These are phyloP conservation scores for Adela reaumurella DNA, from an alignment of 2,888 invertebrate species.

Conservation along the genomic window DNA sequence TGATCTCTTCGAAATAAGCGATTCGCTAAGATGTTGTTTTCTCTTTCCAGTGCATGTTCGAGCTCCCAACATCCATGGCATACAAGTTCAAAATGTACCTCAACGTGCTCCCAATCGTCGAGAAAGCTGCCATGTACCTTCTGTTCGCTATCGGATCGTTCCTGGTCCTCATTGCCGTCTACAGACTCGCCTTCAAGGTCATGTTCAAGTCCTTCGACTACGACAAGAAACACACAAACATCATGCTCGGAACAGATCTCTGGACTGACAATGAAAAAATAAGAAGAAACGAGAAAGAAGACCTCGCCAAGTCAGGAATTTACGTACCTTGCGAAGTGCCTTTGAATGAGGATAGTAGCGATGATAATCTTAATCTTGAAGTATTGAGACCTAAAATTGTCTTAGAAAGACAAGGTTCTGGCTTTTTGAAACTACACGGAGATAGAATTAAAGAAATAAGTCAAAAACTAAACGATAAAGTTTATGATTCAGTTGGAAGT, in stretches of 20 bases:
- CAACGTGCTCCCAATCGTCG: slow-evolving; percentile 64
- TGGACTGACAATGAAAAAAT: slow-evolving; percentile 21
- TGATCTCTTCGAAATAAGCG: no score
- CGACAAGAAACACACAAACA: slow-evolving; percentile 19
- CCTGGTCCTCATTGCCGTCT: slow-evolving; percentile 47
- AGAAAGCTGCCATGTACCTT: slow-evolving; percentile 53
- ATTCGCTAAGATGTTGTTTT: no score
- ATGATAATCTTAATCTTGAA: no score
- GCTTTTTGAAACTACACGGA: slow-evolving; percentile 21
- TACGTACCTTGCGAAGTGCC: slow-evolving; percentile 43
- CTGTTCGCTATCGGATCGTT: slow-evolving; percentile 48
- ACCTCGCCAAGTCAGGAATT: slow-evolving; percentile 16
- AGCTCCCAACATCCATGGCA: slow-evolving; percentile 59
- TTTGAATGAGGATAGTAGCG: slow-evolving; percentile 28
- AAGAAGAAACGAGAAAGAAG: slow-evolving; percentile 15
- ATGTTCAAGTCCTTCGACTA: slow-evolving; percentile 32
- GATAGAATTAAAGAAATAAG: slow-evolving; percentile 32
- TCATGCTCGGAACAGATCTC: slow-evolving; percentile 19
- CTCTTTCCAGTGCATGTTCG: slow-evolving; percentile 63
- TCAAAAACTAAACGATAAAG: slow-evolving; percentile 26
- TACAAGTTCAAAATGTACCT: slow-evolving; percentile 69
- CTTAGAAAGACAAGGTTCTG: slow-evolving; percentile 17
- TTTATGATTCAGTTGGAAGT: slow-evolving; percentile 34
- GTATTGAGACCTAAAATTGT: slow-evolving; percentile 19
- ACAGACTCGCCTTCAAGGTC: slow-evolving; percentile 40